Evolutionary conservation across 2,888 invertebrate genomes (phyloP).

Genomic region (Cephus pulcher): DNA sequence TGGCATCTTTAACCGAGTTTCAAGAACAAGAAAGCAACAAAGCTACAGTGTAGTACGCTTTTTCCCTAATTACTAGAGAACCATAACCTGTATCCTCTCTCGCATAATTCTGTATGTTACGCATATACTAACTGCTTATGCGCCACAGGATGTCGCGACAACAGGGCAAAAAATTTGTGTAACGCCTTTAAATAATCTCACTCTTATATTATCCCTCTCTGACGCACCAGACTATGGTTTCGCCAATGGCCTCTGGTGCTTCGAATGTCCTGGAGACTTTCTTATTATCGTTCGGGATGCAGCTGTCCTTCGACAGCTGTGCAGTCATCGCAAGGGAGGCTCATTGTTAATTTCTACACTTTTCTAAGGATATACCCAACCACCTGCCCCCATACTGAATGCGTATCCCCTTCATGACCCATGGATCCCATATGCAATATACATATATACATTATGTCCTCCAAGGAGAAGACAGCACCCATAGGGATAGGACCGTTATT

Average conservation of each 20-base stretch:
- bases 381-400: slow-evolving; percentile 41
- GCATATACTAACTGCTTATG: background rate
- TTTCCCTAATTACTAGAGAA: background rate
- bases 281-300: slow-evolving; percentile 31
- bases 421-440: background rate
- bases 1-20: background rate
- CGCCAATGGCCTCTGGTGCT: background rate
- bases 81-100: background rate
- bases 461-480: background rate
- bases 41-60: background rate
- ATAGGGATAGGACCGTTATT: background rate
- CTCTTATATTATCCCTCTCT: background rate
- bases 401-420: slow-evolving; percentile 10
- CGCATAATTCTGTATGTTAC: background rate
- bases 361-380: slow-evolving; percentile 33
- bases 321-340: slow-evolving; percentile 37
- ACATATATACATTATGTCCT: slow-evolving; percentile 5
- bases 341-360: slow-evolving; percentile 48
- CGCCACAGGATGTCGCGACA: background rate
- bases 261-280: background rate
- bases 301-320: slow-evolving; percentile 58
- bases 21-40: background rate
- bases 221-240: background rate
- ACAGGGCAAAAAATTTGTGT: background rate
- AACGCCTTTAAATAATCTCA: background rate